These are phyloP conservation scores for Drosophila formosana DNA, from an alignment of 2,888 invertebrate genomes.

Conservation along the genomic window DNA sequence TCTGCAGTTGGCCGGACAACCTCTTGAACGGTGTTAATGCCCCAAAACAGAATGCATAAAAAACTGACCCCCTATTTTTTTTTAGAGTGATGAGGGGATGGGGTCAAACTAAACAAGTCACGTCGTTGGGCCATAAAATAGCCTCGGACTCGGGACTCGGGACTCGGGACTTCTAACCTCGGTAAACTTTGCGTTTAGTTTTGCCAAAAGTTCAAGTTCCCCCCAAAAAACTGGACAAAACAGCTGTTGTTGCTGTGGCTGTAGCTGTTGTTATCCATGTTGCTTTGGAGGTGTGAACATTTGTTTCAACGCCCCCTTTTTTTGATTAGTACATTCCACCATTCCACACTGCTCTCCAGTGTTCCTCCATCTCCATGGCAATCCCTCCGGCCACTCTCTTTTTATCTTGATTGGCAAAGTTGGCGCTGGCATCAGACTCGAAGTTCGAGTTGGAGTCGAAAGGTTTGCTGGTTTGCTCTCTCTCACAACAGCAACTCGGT, in stretches of 20 bases:
- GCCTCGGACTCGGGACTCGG: constrained; percentile 38
- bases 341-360: too few species aligned
- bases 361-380: constrained; percentile 3
- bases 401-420: constrained; percentile 80
- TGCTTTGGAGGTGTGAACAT: constrained; percentile 73
- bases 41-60: constrained; percentile 18
- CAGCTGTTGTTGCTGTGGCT: constrained; percentile 46
- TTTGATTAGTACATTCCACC: constrained; percentile 51
- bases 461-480: constrained; percentile 25
- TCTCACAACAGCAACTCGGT: constrained; percentile 18
- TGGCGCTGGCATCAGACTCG: constrained; percentile 37
- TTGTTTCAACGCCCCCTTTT: constrained; percentile 67
- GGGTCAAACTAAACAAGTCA: constrained; percentile 63
- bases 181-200: constrained; percentile 64
- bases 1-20: constrained; percentile 44
- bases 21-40: constrained; percentile 64
- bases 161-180: constrained; percentile 31
- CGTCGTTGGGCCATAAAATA: constrained; percentile 71
- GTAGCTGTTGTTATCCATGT: constrained; percentile 21
- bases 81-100: neutral
- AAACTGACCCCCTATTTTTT: constrained; percentile 7
- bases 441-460: constrained; percentile 15
- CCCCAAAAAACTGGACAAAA: constrained; percentile 49
- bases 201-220: constrained; percentile 59
- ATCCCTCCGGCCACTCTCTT: constrained; percentile 43